Evolutionary conservation across 2,797 vertebrate species (phyloP), one percentile per base, ranked within the genome.

Genomic region (Peromyscus eremicus): DNA sequence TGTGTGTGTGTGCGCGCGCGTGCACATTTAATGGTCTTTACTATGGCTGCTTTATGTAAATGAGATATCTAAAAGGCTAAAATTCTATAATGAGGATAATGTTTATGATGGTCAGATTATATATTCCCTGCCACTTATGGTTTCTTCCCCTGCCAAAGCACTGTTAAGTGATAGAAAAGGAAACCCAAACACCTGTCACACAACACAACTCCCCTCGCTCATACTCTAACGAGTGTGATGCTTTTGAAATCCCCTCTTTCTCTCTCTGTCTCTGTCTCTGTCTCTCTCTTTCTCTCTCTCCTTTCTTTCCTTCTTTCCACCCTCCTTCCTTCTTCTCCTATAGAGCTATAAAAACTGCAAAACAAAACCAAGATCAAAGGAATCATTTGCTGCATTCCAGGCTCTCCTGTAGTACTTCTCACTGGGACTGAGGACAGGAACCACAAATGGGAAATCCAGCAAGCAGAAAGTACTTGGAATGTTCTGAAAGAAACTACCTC

Each of bases 391-490:
- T 34, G 86, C 64, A 82, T 55, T 92, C 70, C 79, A 68, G 29
- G 77, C 49, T 84, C 49, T 77, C 83, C 83, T 62, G 32, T 34
- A 49, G 87, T n/a, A 73, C 4, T 84, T 80, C 95, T 75, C 21
- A 55, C 19, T 94, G 68, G 73, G 34, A 87, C 14, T 46, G 21
- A 85, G 81, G 55, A 34, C 57, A 79, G 81, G 43, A 60, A 11
- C 8, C 75, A 86, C 57, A 70, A 90, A 76, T 94, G 62, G 77
- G 46, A 94, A 87, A 84, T 55, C 14, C 13, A 85, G 71, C 17
- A 87, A 76, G n/a, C 13, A 84, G 81, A 85, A 94, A 91, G 92
- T 32, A 93, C 68, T 40, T 77, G 86, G 64, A 88, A 66, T 68
- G 68, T 81, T 93, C 91, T 81, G 57, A 55, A 75, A 94, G 55